Percentiles rank a stretch among this genome's conserved stretches.
Evolutionary conservation across 2,113 vertebrate genomes (phyloP).

Genomic region (Oncorhynchus keta): DNA sequence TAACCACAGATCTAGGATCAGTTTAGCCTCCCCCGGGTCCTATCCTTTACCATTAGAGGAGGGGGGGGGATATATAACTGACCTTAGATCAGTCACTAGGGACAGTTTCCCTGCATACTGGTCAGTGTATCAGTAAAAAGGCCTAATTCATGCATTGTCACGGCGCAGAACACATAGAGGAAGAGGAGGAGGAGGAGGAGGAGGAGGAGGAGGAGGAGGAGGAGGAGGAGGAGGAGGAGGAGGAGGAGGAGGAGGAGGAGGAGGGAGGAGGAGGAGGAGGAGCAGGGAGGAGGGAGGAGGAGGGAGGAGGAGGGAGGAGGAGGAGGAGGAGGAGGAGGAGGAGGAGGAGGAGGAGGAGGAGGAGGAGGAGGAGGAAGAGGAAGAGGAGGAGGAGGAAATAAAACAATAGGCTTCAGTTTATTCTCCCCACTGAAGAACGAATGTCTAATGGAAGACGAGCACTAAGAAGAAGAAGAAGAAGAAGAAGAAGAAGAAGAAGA

Average conservation of each 20-base stretch:
- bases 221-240: too few species aligned
- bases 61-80: constrained; percentile 18
- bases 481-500: too few species aligned
- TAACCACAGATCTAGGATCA: constrained; percentile 28
- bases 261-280: too few species aligned
- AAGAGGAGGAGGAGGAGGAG: too few species aligned
- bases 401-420: constrained; percentile 28
- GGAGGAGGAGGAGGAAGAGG: too few species aligned
- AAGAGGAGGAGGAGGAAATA: background rate
- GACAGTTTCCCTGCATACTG: constrained; percentile 32
- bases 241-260: too few species aligned
- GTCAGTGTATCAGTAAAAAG: constrained; percentile 64
- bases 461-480: constrained; percentile 39
- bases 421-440: constrained; percentile 37
- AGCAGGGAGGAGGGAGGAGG: too few species aligned
- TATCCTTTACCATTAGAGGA: constrained; percentile 3
- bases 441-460: constrained; percentile 45
- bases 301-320: too few species aligned
- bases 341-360: too few species aligned
- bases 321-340: too few species aligned
- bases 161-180: constrained; percentile 59
- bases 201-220: too few species aligned
- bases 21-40: constrained; percentile 4
- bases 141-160: constrained; percentile 78
- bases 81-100: constrained; percentile 46